phyloP scores from a whole-genome alignment of 2,113 vertebrate species.

The Chionis minor region DNA sequence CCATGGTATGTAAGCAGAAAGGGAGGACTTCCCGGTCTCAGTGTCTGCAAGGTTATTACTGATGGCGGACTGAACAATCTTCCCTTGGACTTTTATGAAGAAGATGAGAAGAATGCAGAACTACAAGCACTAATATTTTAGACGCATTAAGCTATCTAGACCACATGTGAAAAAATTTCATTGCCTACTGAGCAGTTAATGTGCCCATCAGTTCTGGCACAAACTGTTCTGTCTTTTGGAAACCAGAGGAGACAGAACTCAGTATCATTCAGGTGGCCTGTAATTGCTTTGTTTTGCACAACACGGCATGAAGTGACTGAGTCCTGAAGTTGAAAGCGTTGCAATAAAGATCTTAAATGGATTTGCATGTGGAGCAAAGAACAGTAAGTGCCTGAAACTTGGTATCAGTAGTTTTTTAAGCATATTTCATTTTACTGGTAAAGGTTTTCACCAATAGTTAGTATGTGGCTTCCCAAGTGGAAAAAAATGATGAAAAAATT shows the following conservation, averaged over 20 bases:
- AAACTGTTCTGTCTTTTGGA: background rate
- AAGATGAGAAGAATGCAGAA: background rate
- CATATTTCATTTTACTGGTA: background rate
- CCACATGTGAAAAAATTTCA: background rate
- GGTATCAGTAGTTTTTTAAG: background rate
- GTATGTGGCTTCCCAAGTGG: background rate
- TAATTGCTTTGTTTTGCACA: constrained; percentile 2
- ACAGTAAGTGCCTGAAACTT: background rate
- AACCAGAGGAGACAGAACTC: background rate
- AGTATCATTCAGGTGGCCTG: background rate
- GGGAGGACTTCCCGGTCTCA: background rate
- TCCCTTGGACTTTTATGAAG: background rate
- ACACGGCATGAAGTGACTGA: background rate
- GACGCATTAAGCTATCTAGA: background rate
- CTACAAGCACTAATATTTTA: background rate
- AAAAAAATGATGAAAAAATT: background rate
- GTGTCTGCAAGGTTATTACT: background rate
- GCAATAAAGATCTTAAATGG: background rate
- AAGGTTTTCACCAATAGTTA: background rate
- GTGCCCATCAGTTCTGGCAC: background rate
- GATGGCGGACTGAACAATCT: background rate
- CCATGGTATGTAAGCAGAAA: background rate
- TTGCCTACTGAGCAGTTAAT: background rate
- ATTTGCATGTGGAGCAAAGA: background rate
- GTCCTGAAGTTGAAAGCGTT: background rate